phyloP scores from a whole-genome alignment of 2,113 vertebrate genomes.

The Balaenoptera acutorostrata region DNA sequence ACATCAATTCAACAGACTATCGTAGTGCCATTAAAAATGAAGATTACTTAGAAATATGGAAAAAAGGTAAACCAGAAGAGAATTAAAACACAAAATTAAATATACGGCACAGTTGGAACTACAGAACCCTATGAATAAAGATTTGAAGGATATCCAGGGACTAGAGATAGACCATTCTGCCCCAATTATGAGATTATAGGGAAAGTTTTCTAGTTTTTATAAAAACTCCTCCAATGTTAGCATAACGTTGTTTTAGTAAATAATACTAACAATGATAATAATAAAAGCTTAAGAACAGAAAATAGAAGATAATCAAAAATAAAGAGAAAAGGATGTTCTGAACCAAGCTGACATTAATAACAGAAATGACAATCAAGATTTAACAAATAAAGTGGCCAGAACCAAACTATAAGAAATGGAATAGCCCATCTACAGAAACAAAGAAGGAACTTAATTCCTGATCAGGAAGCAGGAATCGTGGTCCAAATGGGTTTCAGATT shows the following conservation, averaged over 20 bases:
- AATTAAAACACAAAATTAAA: slow-evolving; percentile 6
- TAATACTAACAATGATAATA: not conserved
- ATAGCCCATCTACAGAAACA: not conserved
- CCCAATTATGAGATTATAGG: not conserved
- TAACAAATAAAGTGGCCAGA: not conserved
- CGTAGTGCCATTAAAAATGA: not conserved
- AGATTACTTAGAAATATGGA: not conserved
- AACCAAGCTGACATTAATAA: not conserved
- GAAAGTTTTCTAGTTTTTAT: not conserved
- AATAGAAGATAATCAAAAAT: not conserved
- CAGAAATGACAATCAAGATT: not conserved
- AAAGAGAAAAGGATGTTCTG: not conserved
- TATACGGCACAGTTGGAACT: not conserved
- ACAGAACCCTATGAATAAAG: not conserved
- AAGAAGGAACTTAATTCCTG: not conserved
- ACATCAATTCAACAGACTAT: not conserved
- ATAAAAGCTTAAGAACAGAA: slow-evolving; percentile 9
- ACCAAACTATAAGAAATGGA: not conserved
- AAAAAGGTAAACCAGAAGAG: not conserved
- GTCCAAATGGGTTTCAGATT: not conserved
- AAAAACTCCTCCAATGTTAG: not conserved
- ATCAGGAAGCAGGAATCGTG: not conserved
- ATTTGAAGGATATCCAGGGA: not conserved
- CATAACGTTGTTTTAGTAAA: not conserved
- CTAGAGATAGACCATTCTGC: not conserved